Conservation (phyloP, 2,888 invertebrate genomes). For the Pterostichus niger region DNA sequence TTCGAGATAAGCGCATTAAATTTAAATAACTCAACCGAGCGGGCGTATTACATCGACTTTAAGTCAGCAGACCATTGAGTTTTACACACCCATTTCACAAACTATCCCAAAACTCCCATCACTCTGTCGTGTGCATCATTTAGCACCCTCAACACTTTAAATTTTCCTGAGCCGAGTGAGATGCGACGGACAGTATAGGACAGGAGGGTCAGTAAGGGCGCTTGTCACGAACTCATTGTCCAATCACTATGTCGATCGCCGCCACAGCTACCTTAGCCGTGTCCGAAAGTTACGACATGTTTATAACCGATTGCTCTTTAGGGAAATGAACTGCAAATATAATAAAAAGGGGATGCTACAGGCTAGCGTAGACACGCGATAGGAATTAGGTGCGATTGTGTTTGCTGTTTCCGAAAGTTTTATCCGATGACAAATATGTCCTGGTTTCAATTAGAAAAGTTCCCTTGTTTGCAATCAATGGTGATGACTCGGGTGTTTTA, state of each 20-base stretch:
- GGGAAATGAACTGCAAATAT: conserved; percentile 60
- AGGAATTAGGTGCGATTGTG: conserved; percentile 35
- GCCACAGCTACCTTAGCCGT: not conserved
- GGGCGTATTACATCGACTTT: not conserved
- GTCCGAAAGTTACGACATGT: conserved; percentile 36
- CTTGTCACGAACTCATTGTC: conserved; percentile 41
- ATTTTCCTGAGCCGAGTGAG: conserved; percentile 17
- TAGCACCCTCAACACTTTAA: conserved; percentile 45
- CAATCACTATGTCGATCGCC: conserved; percentile 20
- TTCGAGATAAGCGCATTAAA: not conserved
- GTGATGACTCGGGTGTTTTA: not conserved
- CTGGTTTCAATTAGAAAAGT: conserved; percentile 21
- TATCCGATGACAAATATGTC: conserved; percentile 25
- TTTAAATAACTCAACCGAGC: not conserved
- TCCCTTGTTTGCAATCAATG: conserved; percentile 24
- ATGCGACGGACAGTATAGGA: not conserved
- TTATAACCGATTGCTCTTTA: conserved; percentile 60
- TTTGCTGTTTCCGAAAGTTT: conserved; percentile 1
- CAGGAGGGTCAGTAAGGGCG: conserved; percentile 16
- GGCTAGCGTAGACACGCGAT: conserved; percentile 2
- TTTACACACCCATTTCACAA: conserved; percentile 10
- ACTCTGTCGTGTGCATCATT: conserved; percentile 37
- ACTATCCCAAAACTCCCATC: conserved; percentile 32
- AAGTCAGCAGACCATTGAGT: conserved; percentile 10
- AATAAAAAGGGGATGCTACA: conserved; percentile 33